Base-by-base conservation (phyloP, 2,797 vertebrate species). In the Rhinella marina region DNA sequence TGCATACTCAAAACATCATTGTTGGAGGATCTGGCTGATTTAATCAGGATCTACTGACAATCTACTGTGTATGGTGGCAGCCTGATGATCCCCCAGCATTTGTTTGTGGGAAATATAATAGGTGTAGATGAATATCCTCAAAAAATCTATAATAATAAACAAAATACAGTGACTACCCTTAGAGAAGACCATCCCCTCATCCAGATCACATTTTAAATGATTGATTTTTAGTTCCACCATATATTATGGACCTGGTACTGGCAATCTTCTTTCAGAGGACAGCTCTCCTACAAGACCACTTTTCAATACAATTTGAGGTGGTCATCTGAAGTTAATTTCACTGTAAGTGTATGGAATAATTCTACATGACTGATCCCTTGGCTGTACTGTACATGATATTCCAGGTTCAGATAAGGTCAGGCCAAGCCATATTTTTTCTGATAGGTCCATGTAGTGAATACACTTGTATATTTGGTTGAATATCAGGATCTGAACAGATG, bases 401-500 rank as follows among this genome's bases (percentile, higher is more conserved):
- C 4, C 3, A 41, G n/a, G 50, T 77, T 77, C 50, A 77, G 23
- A 25, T 25, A 25, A 77, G 75, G 75, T 77, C 50, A 52, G 23
- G 23, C 23, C 41, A 2, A 54, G 75, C 48, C 23, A 77, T 52
- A 23, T 9, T 54, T 25, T 75, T 25, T 16, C 75, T 25, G 23
- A 77, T 54, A 50, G 9, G 12, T 75, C 41, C n/a, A 7, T 54
- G n/a, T 8, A 82, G 68, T 27, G 10, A 72, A 29, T 17, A 86
- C 57, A 82, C 76, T 54, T 68, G 50, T 17, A 64, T 27, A 23
- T 12, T 82, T 80, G 41, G 66, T 48, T 25, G 27, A 79, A 62
- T 21, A 76, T 25, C 73, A 50, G 25, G 78, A 86, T 82, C 17
- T 61, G 48, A 54, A 72, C 81, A 89, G 81, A 77, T 89, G 88